Percentiles rank a stretch among this genome's conserved stretches.
phyloP scores from a whole-genome alignment of 2,797 vertebrate species.

The Sorex maritimensis region DNA sequence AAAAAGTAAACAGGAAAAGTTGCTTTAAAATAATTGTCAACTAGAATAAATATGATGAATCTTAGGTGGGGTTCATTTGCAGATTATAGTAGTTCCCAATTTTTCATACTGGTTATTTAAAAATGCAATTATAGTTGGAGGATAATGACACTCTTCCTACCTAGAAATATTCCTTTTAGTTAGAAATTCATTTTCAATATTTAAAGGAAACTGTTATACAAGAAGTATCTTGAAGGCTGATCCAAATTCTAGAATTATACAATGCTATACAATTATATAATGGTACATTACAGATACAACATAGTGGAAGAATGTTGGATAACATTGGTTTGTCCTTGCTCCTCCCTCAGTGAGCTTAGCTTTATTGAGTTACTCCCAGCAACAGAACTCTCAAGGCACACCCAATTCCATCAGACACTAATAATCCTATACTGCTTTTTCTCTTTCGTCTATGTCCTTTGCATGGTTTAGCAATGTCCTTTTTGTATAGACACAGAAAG shows the following conservation, averaged over 20 bases:
- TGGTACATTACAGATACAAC: neutral
- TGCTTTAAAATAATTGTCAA: slow-evolving; percentile 22
- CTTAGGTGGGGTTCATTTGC: neutral
- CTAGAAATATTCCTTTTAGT: slow-evolving; percentile 1
- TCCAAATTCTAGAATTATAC: neutral
- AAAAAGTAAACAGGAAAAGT: slow-evolving; percentile 33
- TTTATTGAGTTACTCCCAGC: too few species aligned
- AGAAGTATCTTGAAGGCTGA: neutral
- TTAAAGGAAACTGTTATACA: neutral
- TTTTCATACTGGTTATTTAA: slow-evolving; percentile 58
- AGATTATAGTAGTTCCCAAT: neutral
- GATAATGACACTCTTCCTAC: slow-evolving; percentile 14
- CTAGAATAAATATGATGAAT: slow-evolving; percentile 1
- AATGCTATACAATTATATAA: slow-evolving; percentile 2
- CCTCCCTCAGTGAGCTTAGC: too few species aligned
- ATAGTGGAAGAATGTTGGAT: neutral
- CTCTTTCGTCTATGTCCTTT: too few species aligned
- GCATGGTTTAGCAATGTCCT: too few species aligned
- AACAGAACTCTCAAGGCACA: too few species aligned
- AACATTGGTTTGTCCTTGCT: too few species aligned
- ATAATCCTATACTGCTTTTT: too few species aligned
- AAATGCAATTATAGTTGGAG: neutral
- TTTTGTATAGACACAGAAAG: too few species aligned
- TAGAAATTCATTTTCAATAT: slow-evolving; percentile 17
- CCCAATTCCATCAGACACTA: too few species aligned